phyloP scores from a whole-genome alignment of 2,888 invertebrate species.

The Oligia latruncula region DNA sequence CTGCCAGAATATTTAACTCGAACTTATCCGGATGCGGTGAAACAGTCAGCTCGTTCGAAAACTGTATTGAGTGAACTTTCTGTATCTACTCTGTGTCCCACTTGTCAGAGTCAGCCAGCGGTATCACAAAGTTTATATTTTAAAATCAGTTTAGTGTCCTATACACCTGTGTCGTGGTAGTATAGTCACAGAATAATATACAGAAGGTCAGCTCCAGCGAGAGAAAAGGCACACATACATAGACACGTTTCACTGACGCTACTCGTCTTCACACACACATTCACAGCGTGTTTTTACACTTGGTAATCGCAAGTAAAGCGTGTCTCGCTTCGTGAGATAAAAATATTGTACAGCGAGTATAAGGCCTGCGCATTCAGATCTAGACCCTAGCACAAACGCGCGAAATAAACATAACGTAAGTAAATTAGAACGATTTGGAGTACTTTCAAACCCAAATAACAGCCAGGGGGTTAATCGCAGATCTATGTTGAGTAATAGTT shows the following conservation, averaged over 20 bases:
- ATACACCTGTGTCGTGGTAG: conserved; percentile 64
- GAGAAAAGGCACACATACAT: background rate
- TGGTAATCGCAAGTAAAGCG: too few species aligned
- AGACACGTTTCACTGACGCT: background rate
- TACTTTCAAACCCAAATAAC: too few species aligned
- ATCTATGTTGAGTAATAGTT: too few species aligned
- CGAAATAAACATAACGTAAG: background rate
- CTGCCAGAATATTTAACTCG: background rate
- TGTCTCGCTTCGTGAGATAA: too few species aligned
- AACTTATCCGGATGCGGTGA: background rate
- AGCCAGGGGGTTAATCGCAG: too few species aligned
- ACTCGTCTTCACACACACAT: too few species aligned
- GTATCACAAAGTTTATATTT: conserved; percentile 65
- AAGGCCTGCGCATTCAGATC: too few species aligned
- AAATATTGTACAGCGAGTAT: too few species aligned
- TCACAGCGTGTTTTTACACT: too few species aligned
- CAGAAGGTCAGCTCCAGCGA: background rate
- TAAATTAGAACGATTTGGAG: background rate
- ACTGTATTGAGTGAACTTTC: conserved; percentile 11
- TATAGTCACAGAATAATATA: background rate
- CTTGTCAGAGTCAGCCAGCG: conserved; percentile 32
- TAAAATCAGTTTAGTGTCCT: conserved; percentile 74
- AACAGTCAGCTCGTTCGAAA: background rate
- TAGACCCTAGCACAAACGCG: too few species aligned
- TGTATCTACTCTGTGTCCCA: conserved; percentile 13